A percentile compares a stretch with the other conserved stretches of the same genome.
phyloP scores from a whole-genome alignment of 2,113 vertebrate genomes.

The Hemibates koningsi region DNA sequence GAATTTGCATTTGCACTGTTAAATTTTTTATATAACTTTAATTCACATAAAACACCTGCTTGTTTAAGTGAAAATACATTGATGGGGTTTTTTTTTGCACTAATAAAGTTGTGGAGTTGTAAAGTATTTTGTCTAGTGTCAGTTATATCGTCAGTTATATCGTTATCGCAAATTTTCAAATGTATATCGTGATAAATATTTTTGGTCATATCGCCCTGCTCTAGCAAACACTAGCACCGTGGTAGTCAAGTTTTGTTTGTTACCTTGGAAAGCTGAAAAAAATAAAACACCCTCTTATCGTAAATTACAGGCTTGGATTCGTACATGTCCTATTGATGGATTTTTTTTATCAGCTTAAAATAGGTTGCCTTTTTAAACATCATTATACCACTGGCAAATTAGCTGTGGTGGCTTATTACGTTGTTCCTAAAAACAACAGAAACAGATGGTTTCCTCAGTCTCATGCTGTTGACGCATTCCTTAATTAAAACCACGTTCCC shows the following conservation, averaged over 20 bases:
- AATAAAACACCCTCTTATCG: background rate
- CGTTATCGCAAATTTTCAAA: too few species aligned
- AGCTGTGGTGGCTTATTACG: background rate
- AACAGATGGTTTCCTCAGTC: background rate
- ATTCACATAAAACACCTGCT: too few species aligned
- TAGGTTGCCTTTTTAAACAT: background rate
- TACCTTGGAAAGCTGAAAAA: background rate
- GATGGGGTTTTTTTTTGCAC: too few species aligned
- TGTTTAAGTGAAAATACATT: too few species aligned
- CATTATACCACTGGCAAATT: background rate
- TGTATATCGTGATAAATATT: too few species aligned
- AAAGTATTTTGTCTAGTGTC: too few species aligned
- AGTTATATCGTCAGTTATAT: too few species aligned
- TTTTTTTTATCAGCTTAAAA: background rate
- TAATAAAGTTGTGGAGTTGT: too few species aligned
- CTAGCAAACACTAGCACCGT: background rate
- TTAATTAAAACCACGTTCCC: background rate
- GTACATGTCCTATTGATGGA: background rate
- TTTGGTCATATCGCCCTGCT: too few species aligned
- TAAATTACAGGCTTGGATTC: background rate
- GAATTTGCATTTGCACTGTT: too few species aligned
- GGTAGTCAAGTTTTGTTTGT: background rate
- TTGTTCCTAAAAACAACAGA: background rate
- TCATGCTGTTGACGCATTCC: background rate
- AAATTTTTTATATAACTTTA: too few species aligned